Evolutionary conservation across 2,888 invertebrate genomes (phyloP), one percentile per base, ranked within the genome.

Genomic region (Drosophila greeni): DNA sequence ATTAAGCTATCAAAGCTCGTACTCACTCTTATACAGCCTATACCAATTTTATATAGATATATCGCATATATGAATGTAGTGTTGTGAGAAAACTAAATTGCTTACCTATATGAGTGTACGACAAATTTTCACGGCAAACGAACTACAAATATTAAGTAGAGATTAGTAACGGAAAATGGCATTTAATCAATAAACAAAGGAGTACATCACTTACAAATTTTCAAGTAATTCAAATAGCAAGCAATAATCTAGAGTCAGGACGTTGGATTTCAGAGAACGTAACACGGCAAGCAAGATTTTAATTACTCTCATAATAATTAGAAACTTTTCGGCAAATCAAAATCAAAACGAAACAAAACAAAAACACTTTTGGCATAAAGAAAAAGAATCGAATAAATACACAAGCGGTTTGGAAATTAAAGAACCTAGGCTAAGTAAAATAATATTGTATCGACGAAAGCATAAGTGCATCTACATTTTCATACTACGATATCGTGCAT

Each of bases 111-210:
- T 68, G 68, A 70, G 67, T 77, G 67, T 81, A 81, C 66, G 71
- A 79, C 78, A 79, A 83, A 83, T 83, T 83, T 79, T 83, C 62
- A 81, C 69, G 78, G 67, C 72, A 77, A 79, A 79, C 83, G 82
- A 79, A 83, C 85, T 85, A 85, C 82, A 85, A 85, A 83, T 81
- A 82, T 82, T 85, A 69, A 70, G 66, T 82, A 82, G 82, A 68
- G 71, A 75, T 69, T 85, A 82, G 85, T 55, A 45, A 57, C 60
- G 37, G 33, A 33, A 59, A 80, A 80, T 36, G 57, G 82, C 76
- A 77, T 78, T 76, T 81, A 74, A 70, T 42, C 62, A 56, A 66
- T 48, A 61, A 70, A 48, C 51, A 62, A 51, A 36, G 23, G 60
- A 51, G 11, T 12, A 26, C 69, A 65, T 49, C 56, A 58, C 51